Evolutionary conservation across 2,888 invertebrate genomes (phyloP), one percentile per base, ranked within the genome.

Genomic region (Arge pagana): DNA sequence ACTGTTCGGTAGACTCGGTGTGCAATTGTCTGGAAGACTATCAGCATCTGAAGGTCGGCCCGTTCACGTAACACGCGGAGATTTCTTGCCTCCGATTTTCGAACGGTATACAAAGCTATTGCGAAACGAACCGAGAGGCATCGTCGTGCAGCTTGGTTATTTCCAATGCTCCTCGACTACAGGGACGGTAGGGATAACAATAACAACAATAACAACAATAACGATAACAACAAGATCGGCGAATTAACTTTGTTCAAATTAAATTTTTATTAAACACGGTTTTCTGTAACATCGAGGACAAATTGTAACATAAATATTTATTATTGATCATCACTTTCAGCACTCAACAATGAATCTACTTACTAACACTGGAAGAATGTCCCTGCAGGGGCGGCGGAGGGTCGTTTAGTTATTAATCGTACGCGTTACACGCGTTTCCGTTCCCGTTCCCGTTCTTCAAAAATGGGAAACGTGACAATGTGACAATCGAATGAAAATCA

Each of bases 251-350:
- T 74, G 72, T 74, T 71, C 72, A 74, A 75, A 74, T 76, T 71
- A 74, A 74, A 73, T 70, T 74, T 75, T 76, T 74, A 75, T 75
- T 75, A 74, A 75, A 75, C 72, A 75, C 71, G 72, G 60, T 72
- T 68, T 71, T 72, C 72, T 70, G 72, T 74, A 76, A 76, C 75
- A 76, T 76, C 75, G 72, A 75, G 72, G 73, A 75, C 72, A 67
- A 74, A 73, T 73, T 60, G 65, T 72, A 74, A 75, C 74, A 75
- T 72, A 75, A 74, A 72, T 74, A 70, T 70, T 71, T 63, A 68
- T 71, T 66, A 69, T 71, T 66, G 69, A 72, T 74, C 73, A 72
- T 74, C 72, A 75, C 72, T 73, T 69, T 72, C 70, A 70, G 68
- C 71, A 71, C 70, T 71, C 72, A 75, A 74, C 72, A 71, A 72